Percentiles rank a stretch among this genome's conserved stretches.
Conservation (phyloP, 1,140 invertebrate species). For the Penaeus vannamei region DNA sequence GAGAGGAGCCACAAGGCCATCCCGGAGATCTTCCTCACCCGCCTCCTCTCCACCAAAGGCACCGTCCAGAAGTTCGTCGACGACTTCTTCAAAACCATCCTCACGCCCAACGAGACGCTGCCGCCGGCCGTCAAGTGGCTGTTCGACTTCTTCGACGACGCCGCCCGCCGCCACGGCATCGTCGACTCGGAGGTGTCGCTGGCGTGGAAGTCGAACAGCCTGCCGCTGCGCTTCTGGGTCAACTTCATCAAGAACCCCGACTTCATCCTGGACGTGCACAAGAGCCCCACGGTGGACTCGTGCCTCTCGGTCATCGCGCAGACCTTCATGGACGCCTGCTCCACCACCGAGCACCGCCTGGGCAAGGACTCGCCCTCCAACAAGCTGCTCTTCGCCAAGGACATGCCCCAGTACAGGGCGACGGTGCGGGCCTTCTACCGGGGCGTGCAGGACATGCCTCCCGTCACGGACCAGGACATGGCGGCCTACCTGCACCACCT, state of each 20-base stretch:
- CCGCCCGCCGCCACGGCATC: constrained; percentile 78
- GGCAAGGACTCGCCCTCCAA: constrained; percentile 95
- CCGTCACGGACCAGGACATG: constrained; percentile 93
- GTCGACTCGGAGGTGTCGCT: constrained; percentile 87
- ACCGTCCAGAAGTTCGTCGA: constrained; percentile 97
- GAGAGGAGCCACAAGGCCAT: constrained; percentile 84
- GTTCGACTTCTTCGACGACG: constrained; percentile 95
- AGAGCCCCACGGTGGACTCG: constrained; percentile 91
- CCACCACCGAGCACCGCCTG: constrained; percentile 67
- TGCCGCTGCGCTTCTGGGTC: constrained; percentile 95
- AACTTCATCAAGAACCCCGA: constrained; percentile 98
- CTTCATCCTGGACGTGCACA: constrained; percentile 96
- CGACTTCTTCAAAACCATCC: constrained; percentile 91
- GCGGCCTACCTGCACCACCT: constrained; percentile 92
- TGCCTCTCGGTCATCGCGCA: constrained; percentile 95
- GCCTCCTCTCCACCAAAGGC: constrained; percentile 94
- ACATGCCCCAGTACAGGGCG: constrained; percentile 78
- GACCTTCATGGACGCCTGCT: constrained; percentile 91
- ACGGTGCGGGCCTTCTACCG: constrained; percentile 90
- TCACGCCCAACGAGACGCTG: constrained; percentile 88
- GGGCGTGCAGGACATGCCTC: constrained; percentile 86
- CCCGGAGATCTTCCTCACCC: constrained; percentile 94
- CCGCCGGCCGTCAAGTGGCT: constrained; percentile 92
- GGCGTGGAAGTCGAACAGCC: constrained; percentile 89
- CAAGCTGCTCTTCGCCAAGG: constrained; percentile 94